Evolutionary conservation across 1,140 invertebrate genomes (phyloP), one percentile per base, ranked within the genome.

Genomic region (Aphelinus atriplicis): DNA sequence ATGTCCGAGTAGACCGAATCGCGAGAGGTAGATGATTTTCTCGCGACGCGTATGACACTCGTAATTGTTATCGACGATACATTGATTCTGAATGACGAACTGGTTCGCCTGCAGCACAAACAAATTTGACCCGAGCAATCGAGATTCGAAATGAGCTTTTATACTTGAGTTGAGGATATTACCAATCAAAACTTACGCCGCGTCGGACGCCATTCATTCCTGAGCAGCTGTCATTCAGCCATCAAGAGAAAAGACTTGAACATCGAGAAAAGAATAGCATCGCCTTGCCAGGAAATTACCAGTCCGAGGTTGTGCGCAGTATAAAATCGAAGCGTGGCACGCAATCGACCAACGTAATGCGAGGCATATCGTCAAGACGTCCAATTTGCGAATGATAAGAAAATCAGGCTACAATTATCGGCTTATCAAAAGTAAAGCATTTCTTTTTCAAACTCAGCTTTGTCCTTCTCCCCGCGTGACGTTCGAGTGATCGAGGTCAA

Each of bases 201-300:
- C 58, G 45, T 63, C 5, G 10, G 65, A 43, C 55, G 45, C 58
- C 67, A 68, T 63, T 64, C 50, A 50, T 45, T 56, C 50, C 57
- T 68, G 47, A 71, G 7, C 56, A 45, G 53, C 74, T 65, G 74
- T 66, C 74, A 71, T 71, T 66, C 48, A 46, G n/a, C 6, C 50
- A 53, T 51, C 57, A 71, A 60, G 48, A 3, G 47, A 46, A 60
- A 57, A 61, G 68, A 66, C 68, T 66, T 7, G 60, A 69, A 60
- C 51, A 76, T 68, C 64, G 70, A 68, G 58, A 67, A 71, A 68
- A 76, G 57, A 67, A 66, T 61, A 76, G 61, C 67, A 76, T 66
- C 63, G 68, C 62, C 74, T 26, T 71, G 68, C 61, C 68, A 71
- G 68, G 57, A 76, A 71, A 76, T 76, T 76, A 76, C 69, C 9